Evolutionary conservation across 2,888 invertebrate genomes (phyloP).

Genomic region (Drosophila differens): DNA sequence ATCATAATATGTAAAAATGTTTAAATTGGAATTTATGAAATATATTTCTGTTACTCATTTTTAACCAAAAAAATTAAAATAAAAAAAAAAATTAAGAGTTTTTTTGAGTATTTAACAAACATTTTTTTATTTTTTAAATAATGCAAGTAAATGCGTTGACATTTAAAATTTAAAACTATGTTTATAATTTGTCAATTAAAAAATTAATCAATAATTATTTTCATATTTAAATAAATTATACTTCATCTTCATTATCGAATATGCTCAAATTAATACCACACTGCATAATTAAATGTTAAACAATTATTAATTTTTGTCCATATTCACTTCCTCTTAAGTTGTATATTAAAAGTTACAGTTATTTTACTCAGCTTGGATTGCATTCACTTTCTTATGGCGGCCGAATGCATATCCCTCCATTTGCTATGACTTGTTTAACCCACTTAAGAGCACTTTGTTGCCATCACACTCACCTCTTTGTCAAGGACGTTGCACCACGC

Average conservation of each 20-base stretch:
- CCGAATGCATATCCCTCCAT: constrained; percentile 9
- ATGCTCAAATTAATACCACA: background rate
- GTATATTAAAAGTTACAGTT: background rate
- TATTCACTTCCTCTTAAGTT: background rate
- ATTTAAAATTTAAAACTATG: background rate
- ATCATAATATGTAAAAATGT: background rate
- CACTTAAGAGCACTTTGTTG: constrained; percentile 44
- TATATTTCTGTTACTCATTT: background rate
- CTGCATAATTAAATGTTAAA: background rate
- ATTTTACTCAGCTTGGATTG: constrained; percentile 3
- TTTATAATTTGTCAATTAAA: background rate
- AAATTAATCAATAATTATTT: background rate
- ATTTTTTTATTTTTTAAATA: background rate
- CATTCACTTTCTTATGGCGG: constrained; percentile 27
- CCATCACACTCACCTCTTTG: constrained; percentile 74
- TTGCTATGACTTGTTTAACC: constrained; percentile 41
- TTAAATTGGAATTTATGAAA: background rate
- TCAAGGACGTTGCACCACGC: constrained; percentile 72
- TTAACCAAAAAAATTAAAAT: background rate
- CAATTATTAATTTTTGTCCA: background rate
- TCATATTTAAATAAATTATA: background rate
- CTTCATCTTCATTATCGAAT: background rate
- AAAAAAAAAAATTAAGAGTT: background rate
- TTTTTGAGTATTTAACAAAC: background rate
- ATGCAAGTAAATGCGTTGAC: background rate